A percentile compares a stretch with the other conserved stretches of the same genome.
Evolutionary conservation across 2,888 invertebrate genomes (phyloP).

Genomic region (Autographa gamma): DNA sequence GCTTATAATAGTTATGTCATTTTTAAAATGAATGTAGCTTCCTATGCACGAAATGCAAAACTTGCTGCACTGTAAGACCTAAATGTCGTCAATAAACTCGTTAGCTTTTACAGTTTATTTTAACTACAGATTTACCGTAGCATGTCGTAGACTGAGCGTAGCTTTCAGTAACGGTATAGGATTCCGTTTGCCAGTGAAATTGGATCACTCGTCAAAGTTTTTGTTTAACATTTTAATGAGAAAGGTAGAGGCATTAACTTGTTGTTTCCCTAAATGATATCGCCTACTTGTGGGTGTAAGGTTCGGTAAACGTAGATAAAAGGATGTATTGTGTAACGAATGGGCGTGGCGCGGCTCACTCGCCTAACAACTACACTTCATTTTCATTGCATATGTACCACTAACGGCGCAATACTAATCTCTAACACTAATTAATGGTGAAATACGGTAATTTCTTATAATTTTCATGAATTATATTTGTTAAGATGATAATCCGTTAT

Average conservation of each 20-base stretch:
- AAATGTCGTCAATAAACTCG: constrained; percentile 37
- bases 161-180: constrained; percentile 57
- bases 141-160: constrained; percentile 51
- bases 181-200: constrained; percentile 51
- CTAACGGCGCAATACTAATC: constrained; percentile 5
- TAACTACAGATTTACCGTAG: constrained; percentile 53
- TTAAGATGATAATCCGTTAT: constrained; percentile 7
- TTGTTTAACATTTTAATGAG: constrained; percentile 38
- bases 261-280: constrained; percentile 28
- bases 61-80: constrained; percentile 7
- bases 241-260: constrained; percentile 28
- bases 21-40: background rate
- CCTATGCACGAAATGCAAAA: background rate
- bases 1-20: background rate
- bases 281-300: constrained; percentile 37
- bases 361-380: constrained; percentile 6
- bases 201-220: constrained; percentile 51
- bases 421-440: constrained; percentile 6
- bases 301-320: constrained; percentile 42
- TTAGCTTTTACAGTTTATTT: constrained; percentile 49
- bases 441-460: constrained; percentile 1
- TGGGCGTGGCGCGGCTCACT: constrained; percentile 41
- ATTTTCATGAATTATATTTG: constrained; percentile 8
- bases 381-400: constrained; percentile 1
- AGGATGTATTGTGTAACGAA: constrained; percentile 40